Base-by-base conservation (phyloP, 2,888 invertebrate species). In the Siphonodentalium dalli region DNA sequence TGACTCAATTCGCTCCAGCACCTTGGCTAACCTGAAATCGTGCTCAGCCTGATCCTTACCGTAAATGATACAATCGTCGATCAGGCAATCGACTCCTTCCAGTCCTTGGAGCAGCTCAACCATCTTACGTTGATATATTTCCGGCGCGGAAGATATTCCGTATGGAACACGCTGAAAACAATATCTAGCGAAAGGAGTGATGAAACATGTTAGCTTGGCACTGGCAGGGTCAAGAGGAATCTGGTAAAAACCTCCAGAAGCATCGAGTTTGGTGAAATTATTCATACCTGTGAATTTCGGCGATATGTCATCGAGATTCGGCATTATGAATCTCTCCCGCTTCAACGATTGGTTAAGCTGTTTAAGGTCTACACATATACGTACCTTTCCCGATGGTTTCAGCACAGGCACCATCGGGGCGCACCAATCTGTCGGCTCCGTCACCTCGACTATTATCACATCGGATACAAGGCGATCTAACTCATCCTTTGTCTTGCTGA, bases 41-140 rank as follows among this genome's bases (percentile, higher is more conserved):
- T 65, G 63, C 15, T 53, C 52, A 15, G 45, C 28, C 7, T 38
- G 23, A n/a, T 24, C 50, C 6, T 35, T 23, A 7, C 62, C 63
- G 28, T 37, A 44, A 9, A 65, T 40, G 6, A 63, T 39, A 23
- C 63, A 58, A 41, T 65, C 57, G 29, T 65, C 63, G 43, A 63
- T 63, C 20, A 53, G 40, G 7, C 35, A 40, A 29, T 52, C 48
- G 2, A 45, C 42, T 26, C 57, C 57, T 24, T 58, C 45, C 21
- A 54, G 34, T 6, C 45, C 56, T 21, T 20, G 9, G 3, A 58
- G 20, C 11, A 65, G 37, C 24, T 62, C 54, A 1, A 40, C n/a
- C 47, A 61, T 49, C 18, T 37, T 35, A 23, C 50, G 18, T 33
- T 60, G 51, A 26, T 53, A 58, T 6, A 63, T 52, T 47, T 62